These are phyloP conservation scores for Ligdia adustata DNA, from an alignment of 2,888 invertebrate genomes.

Conservation along the genomic window DNA sequence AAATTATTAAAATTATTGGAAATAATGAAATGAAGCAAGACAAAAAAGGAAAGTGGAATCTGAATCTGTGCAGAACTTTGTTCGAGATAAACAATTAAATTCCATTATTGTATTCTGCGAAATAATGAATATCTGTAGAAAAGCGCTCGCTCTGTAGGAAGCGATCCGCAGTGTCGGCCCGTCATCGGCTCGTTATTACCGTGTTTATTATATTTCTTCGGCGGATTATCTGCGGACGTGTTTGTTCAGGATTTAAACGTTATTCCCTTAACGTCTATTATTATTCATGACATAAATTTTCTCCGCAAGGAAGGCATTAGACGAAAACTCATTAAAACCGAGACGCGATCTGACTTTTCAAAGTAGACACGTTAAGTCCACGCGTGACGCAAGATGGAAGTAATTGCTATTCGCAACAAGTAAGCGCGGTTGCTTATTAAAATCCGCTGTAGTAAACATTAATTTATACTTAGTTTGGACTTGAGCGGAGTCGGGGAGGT, in stretches of 20 bases:
- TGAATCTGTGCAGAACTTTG: background rate
- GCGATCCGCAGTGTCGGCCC: conserved; percentile 33
- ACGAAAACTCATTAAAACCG: conserved; percentile 82
- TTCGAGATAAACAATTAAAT: conserved; percentile 1
- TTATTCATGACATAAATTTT: conserved; percentile 83
- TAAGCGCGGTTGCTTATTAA: conserved; percentile 71
- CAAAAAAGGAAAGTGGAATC: background rate
- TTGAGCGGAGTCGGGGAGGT: conserved; percentile 27
- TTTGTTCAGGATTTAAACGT: conserved; percentile 75
- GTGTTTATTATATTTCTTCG: conserved; percentile 72
- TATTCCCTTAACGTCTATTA: conserved; percentile 74
- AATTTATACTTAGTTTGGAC: conserved; percentile 54
- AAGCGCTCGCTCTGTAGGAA: background rate
- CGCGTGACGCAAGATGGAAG: conserved; percentile 72
- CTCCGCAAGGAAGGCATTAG: conserved; percentile 77
- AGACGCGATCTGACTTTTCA: conserved; percentile 81
- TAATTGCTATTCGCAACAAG: conserved; percentile 77
- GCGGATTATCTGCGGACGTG: conserved; percentile 72
- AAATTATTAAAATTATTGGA: too few relatives aligned
- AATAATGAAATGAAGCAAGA: too few relatives aligned
- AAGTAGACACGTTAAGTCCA: conserved; percentile 82
- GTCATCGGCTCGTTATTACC: conserved; percentile 66
- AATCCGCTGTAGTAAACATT: conserved; percentile 67
- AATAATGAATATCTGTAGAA: conserved; percentile 15
- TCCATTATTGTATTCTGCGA: conserved; percentile 11